Conservation (phyloP, 92 coral and sea anemone genomes). For the Phenganax subtilis region DNA sequence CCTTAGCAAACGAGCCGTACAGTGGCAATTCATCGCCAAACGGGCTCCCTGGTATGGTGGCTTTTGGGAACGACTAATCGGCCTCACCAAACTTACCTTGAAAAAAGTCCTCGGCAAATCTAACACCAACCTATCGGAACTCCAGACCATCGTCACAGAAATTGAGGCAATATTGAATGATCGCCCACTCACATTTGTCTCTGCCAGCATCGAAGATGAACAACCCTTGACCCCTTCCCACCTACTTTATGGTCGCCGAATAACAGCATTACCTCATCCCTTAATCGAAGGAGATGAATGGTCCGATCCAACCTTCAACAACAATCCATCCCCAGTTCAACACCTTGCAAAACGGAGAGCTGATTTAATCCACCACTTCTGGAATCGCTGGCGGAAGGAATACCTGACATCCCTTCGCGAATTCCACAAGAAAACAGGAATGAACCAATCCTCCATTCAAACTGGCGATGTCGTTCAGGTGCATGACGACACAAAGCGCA, state of each 20-base stretch:
- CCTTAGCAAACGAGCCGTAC: constrained; percentile 25
- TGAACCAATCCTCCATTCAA: background rate
- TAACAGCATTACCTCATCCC: constrained; percentile 53
- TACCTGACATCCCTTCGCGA: constrained; percentile 43
- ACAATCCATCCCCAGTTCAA: constrained; percentile 10
- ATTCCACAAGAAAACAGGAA: constrained; percentile 47
- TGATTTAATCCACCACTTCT: constrained; percentile 44
- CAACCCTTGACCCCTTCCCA: constrained; percentile 53
- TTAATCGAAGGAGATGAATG: constrained; percentile 30
- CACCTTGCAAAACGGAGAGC: constrained; percentile 34
- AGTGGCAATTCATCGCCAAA: constrained; percentile 50
- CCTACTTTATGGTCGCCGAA: constrained; percentile 51
- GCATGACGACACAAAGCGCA: constrained; percentile 43
- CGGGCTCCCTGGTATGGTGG: constrained; percentile 58
- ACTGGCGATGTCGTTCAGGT: constrained; percentile 39
- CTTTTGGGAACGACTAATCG: constrained; percentile 54
- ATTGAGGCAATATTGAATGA: constrained; percentile 36
- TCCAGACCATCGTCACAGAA: constrained; percentile 21
- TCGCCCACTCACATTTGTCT: constrained; percentile 47
- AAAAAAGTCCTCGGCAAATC: constrained; percentile 49
- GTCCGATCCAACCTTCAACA: constrained; percentile 43
- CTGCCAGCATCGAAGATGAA: constrained; percentile 44
- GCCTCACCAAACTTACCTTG: constrained; percentile 40
- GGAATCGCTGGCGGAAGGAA: constrained; percentile 45
- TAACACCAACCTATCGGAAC: background rate